These are phyloP conservation scores for Polydrusus tereticollis DNA, from an alignment of 2,888 invertebrate species.

Conservation along the genomic window DNA sequence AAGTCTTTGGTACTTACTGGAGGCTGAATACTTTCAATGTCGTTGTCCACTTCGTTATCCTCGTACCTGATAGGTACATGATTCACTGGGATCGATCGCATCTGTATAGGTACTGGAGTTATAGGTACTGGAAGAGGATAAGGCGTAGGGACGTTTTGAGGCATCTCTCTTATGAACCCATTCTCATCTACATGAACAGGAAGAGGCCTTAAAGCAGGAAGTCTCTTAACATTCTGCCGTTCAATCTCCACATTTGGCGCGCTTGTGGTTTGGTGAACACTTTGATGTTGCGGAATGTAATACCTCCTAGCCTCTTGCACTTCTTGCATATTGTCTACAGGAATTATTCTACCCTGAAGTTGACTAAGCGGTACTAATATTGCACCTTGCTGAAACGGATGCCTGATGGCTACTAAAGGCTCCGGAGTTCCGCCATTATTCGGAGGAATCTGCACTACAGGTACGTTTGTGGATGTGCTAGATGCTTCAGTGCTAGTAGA, in stretches of 20 bases:
- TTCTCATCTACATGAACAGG: conserved; percentile 65
- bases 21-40: conserved; percentile 74
- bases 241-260: conserved; percentile 59
- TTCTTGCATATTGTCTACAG: conserved; percentile 54
- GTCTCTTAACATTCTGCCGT: conserved; percentile 57
- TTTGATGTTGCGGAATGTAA: conserved; percentile 53
- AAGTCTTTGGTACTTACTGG: conserved; percentile 81
- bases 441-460: conserved; percentile 71
- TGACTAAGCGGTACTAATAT: conserved; percentile 64
- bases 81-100: conserved; percentile 46
- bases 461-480: conserved; percentile 70
- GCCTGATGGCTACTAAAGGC: conserved; percentile 67
- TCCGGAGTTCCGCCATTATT: conserved; percentile 55
- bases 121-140: conserved; percentile 57
- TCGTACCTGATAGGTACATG: conserved; percentile 45
- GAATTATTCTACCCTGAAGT: conserved; percentile 57
- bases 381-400: conserved; percentile 63
- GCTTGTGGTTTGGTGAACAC: conserved; percentile 1
- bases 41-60: conserved; percentile 61
- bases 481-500: conserved; percentile 69
- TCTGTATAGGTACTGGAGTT: conserved; percentile 54
- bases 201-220: conserved; percentile 60
- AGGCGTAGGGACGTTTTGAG: conserved; percentile 55
- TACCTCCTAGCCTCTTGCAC: conserved; percentile 53
- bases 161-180: conserved; percentile 62